These are phyloP conservation scores for Ecliptopera silaceata DNA, from an alignment of 2,888 invertebrate species.

Conservation along the genomic window DNA sequence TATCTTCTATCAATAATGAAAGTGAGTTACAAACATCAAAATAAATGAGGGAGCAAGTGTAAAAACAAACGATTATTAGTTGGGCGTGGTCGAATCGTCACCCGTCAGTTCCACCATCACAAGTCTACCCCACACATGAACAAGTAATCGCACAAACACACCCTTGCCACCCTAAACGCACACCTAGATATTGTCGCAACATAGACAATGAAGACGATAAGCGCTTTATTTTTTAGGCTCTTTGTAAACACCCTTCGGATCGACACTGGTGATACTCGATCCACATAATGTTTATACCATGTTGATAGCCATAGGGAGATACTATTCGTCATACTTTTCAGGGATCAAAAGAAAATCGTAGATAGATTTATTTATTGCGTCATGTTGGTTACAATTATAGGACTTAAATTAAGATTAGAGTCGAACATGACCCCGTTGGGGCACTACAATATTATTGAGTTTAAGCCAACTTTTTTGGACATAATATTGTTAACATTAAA, in stretches of 20 bases:
- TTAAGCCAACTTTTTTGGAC: no score
- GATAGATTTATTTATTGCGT: no score
- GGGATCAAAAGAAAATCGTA: no score
- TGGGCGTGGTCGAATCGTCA: slow-evolving; percentile 70
- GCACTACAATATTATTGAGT: no score
- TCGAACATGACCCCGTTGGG: no score
- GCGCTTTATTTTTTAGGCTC: slow-evolving; percentile 76
- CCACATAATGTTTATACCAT: slow-evolving; percentile 11
- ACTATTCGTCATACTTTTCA: not conserved
- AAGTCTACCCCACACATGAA: slow-evolving; percentile 32
- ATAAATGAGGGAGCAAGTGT: slow-evolving; percentile 45
- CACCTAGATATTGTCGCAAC: slow-evolving; percentile 52
- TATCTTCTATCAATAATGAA: not conserved
- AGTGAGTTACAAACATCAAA: slow-evolving; percentile 22
- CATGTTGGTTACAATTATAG: no score
- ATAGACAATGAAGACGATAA: slow-evolving; percentile 69
- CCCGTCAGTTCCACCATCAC: slow-evolving; percentile 59
- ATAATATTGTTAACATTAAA: no score
- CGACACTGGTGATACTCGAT: slow-evolving; percentile 37
- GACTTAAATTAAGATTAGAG: no score
- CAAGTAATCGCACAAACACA: slow-evolving; percentile 47
- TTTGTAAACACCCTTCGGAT: slow-evolving; percentile 60
- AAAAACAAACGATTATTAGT: slow-evolving; percentile 66
- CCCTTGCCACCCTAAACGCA: slow-evolving; percentile 58
- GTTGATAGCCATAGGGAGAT: slow-evolving; percentile 4